These are phyloP conservation scores for Laupala kohalensis DNA, from an alignment of 1,140 invertebrate species.

Conservation along the genomic window DNA sequence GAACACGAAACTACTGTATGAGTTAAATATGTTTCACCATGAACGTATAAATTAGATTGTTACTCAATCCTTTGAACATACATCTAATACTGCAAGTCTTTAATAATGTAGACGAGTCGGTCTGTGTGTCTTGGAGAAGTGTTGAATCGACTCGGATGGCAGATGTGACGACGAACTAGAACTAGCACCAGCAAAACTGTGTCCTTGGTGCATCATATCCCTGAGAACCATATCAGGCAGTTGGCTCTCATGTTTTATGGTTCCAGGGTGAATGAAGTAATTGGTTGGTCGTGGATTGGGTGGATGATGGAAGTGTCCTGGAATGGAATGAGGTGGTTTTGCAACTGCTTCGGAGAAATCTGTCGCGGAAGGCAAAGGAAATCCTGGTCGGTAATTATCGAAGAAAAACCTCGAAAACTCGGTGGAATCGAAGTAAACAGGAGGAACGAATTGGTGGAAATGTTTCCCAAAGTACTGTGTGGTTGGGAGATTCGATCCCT, in stretches of 20 bases:
- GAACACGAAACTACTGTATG: no score
- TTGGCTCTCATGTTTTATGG: neutral
- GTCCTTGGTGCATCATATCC: neutral
- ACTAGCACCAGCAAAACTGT: neutral
- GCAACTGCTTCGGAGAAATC: neutral
- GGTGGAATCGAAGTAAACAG: neutral
- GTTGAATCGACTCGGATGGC: no score
- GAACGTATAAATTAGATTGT: no score
- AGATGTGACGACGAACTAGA: no score
- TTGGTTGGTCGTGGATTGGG: neutral
- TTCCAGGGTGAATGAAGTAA: neutral
- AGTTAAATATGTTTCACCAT: no score
- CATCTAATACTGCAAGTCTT: no score
- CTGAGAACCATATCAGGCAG: neutral
- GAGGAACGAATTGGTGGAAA: neutral
- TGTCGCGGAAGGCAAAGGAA: neutral
- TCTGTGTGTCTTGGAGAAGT: no score
- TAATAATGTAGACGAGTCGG: no score
- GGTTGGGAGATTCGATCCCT: neutral
- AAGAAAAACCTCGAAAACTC: neutral
- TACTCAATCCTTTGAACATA: no score
- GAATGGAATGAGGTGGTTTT: neutral
- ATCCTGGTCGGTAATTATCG: neutral
- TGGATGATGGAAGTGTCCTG: neutral
- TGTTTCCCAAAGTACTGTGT: neutral